A percentile compares a stretch with the other conserved stretches of the same genome.
Conservation (phyloP, 2,797 vertebrate species). For the Onychomys leucogaster region DNA sequence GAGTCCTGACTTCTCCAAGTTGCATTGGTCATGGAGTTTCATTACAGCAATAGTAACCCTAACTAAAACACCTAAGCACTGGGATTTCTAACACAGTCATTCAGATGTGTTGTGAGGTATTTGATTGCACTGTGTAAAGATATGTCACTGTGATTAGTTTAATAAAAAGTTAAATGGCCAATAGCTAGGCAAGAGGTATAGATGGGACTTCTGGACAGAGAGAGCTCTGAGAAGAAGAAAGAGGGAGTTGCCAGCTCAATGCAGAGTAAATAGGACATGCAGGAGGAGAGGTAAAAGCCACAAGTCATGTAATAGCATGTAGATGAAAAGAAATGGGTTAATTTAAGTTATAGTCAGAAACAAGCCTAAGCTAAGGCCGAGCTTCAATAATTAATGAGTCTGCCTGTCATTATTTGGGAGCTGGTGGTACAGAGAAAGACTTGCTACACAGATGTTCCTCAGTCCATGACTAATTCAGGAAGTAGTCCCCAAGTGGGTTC, state of each 20-base stretch:
- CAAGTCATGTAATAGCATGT: background rate
- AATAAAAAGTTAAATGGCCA: background rate
- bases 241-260: background rate
- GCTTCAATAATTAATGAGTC: background rate
- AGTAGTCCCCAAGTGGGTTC: background rate
- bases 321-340: background rate
- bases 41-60: background rate
- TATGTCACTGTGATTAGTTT: background rate
- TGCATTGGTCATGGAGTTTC: background rate
- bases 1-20: background rate
- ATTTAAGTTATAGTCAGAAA: background rate
- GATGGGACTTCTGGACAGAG: background rate
- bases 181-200: background rate
- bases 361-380: background rate
- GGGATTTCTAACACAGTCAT: constrained; percentile 22
- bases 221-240: background rate
- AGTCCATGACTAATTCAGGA: constrained; percentile 9
- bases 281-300: background rate
- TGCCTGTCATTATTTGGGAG: background rate
- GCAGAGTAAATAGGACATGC: background rate
- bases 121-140: background rate
- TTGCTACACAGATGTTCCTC: background rate
- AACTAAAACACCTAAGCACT: background rate
- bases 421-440: background rate
- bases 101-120: background rate